These are phyloP conservation scores for Triplophysa bombifrons DNA, from an alignment of 2,797 vertebrate species.

Conservation along the genomic window DNA sequence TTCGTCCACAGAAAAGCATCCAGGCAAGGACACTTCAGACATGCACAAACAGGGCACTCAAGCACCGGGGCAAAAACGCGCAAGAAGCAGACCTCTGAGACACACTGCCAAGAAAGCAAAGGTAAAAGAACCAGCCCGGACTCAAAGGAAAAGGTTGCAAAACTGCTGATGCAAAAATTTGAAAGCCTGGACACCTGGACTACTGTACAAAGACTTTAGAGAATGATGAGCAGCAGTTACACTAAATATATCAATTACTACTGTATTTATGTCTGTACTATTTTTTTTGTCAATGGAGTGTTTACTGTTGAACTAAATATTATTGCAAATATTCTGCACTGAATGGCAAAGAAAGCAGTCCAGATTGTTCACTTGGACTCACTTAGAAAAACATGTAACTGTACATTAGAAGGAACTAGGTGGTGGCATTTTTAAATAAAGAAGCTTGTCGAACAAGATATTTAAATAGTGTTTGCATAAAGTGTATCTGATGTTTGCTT, in stretches of 20 bases:
- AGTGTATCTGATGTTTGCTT: background rate
- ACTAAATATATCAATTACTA: background rate
- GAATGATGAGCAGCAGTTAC: slow-evolving; percentile 6
- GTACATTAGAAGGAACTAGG: slow-evolving; percentile 8
- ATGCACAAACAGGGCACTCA: slow-evolving; percentile 33
- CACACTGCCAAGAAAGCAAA: slow-evolving; percentile 77
- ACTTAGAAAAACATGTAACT: slow-evolving; percentile 3
- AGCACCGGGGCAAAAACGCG: slow-evolving; percentile 79
- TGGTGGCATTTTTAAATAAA: slow-evolving; percentile 31
- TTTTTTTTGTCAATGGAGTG: background rate
- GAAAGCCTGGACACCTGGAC: background rate
- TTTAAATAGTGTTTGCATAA: slow-evolving; percentile 46
- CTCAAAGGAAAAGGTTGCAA: slow-evolving; percentile 82
- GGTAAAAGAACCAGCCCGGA: slow-evolving; percentile 69
- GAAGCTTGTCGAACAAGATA: background rate
- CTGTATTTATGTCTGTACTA: slow-evolving; percentile 18
- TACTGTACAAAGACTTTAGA: background rate
- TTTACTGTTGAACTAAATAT: background rate
- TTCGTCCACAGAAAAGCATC: background rate
- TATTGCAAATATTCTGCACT: slow-evolving; percentile 19
- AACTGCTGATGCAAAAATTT: slow-evolving; percentile 71
- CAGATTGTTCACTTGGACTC: background rate
- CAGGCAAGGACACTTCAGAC: slow-evolving; percentile 36
- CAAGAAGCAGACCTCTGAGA: slow-evolving; percentile 70
- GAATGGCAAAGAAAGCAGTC: background rate